Percentiles rank a stretch among this genome's conserved stretches.
Conservation (phyloP, 1,140 invertebrate species). For the Psix sp. region DNA sequence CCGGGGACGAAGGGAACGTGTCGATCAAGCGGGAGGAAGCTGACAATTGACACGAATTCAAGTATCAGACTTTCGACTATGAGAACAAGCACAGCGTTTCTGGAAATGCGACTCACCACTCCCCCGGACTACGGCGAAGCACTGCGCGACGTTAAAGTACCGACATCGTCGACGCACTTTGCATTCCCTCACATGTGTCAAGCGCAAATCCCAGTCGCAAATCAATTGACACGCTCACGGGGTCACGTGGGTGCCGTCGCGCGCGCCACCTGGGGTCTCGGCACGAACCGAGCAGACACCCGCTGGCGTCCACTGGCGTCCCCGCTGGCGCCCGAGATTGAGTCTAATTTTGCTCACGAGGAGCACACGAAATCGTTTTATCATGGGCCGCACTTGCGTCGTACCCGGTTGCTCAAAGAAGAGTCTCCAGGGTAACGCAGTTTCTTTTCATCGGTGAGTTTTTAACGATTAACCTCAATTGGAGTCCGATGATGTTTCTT, state of each 20-base stretch:
- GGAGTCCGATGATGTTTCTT: neutral
- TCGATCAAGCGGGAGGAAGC: neutral
- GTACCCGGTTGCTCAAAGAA: conserved; percentile 40
- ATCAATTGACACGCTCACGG: conserved; percentile 21
- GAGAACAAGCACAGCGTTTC: neutral
- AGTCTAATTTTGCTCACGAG: neutral
- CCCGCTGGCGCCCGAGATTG: neutral
- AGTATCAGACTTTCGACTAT: neutral
- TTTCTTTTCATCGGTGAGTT: conserved; percentile 50
- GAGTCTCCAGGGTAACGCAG: conserved; percentile 6
- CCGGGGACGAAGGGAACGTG: neutral
- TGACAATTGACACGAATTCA: neutral
- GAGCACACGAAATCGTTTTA: neutral
- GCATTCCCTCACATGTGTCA: conserved; percentile 6
- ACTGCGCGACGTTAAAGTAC: neutral
- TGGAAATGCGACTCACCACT: neutral
- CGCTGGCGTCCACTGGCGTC: neutral
- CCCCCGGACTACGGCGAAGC: neutral
- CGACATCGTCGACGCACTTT: conserved; percentile 4
- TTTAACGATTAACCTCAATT: conserved; percentile 5
- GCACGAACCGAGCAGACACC: conserved; percentile 3
- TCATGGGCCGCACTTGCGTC: conserved; percentile 43
- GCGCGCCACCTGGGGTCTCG: neutral
- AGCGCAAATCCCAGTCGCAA: conserved; percentile 2
- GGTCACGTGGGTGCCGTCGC: conserved; percentile 8